Conservation (phyloP, 2,797 vertebrate genomes). For the Holocentrus rufus region DNA sequence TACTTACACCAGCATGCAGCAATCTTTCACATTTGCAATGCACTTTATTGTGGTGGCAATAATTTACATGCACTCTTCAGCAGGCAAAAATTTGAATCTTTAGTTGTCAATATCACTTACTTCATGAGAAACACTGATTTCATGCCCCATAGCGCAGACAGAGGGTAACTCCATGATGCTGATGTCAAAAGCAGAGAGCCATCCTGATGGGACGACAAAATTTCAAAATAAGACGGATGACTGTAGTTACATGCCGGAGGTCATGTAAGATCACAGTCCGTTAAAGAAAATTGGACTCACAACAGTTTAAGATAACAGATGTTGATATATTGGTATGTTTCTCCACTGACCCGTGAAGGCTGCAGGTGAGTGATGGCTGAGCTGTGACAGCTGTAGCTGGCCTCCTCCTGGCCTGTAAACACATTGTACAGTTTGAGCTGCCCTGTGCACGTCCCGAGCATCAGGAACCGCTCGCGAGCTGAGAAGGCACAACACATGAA, state of each 20-base stretch:
- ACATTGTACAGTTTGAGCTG: conserved; percentile 98
- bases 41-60: neutral
- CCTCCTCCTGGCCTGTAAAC: conserved; percentile 98
- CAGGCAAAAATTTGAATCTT: conserved; percentile 19
- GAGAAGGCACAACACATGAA: conserved; percentile 99
- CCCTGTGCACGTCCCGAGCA: conserved; percentile 97
- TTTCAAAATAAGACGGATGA: conserved; percentile 7
- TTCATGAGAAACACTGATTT: conserved; percentile 99
- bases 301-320: neutral
- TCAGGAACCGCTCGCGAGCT: conserved; percentile 95
- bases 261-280: neutral
- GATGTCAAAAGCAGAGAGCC: conserved; percentile 96
- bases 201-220: conserved; percentile 81
- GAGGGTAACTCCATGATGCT: conserved; percentile 96
- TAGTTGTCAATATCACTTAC: conserved; percentile 80
- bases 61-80: neutral
- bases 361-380: conserved; percentile 98
- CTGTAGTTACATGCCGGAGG: neutral
- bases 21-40: conserved; percentile 2
- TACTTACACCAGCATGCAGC: neutral
- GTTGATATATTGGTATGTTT: neutral
- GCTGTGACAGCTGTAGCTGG: conserved; percentile 97
- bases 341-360: conserved; percentile 90
- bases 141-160: conserved; percentile 99
- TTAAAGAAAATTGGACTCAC: neutral